Base-by-base conservation (phyloP, 2,888 invertebrate species). In the Drosophila percnosoma region DNA sequence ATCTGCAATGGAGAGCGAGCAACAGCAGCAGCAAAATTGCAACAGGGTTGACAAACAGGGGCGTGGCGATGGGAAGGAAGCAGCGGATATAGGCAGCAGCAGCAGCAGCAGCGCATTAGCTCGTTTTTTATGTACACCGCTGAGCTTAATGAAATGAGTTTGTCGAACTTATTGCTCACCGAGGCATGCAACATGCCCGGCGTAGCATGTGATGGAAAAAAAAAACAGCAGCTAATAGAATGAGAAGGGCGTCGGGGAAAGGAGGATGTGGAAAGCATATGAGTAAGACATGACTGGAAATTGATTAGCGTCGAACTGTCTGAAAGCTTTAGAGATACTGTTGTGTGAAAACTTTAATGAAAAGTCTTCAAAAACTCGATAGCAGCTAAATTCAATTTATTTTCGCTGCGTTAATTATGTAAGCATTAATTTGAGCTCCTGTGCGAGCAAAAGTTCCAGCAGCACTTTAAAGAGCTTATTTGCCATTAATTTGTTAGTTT, bases 71-170 rank as follows among this genome's bases (percentile, higher is more conserved):
- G 40, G n/a, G 24, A 52, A 21, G 34, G n/a, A 24, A 45, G 33
- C 1, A 24, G 13, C 45, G 42, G 53, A 45, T 45, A 45, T 45
- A 45, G 45, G 45, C 34, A 27, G 45, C 34, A 27, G 48, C 55
- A 40, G 45, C 34, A 27, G 42, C 57, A 45, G 71, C 62, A 75
- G 78, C 73, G 82, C 82, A 85, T 85, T 85, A 85, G 85, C 82
- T 82, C 73, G 72, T 71, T 87, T 84, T 86, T 80, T 84, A 82
- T 86, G 82, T 84, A 82, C 72, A 81, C 72, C 84, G 76, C 58
- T 73, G 69, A 81, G 87, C 87, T 87, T 85, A 85, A 85, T 85
- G 87, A 85, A 85, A 87, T 85, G 84, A 87, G 86, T 82, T 85
- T 87, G 83, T 87, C 83, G 83, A 87, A 83, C 85, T 87, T 86